phyloP scores from a whole-genome alignment of 2,797 vertebrate genomes.

The Hafferia zeledoni region DNA sequence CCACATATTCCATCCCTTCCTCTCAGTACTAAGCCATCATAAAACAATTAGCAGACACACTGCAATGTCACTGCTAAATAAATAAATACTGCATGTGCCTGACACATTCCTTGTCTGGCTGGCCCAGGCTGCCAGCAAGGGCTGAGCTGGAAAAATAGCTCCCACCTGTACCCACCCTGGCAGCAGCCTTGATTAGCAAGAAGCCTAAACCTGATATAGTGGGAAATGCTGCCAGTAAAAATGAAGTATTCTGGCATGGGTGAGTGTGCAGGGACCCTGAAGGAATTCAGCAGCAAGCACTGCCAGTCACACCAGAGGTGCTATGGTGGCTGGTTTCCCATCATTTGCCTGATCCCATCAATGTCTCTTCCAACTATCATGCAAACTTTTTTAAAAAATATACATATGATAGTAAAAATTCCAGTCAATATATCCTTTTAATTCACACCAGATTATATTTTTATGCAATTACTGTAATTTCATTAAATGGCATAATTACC shows the following conservation, averaged over 20 bases:
- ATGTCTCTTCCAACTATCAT: neutral
- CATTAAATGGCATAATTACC: conserved; percentile 80
- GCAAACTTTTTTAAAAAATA: neutral
- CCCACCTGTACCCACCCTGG: conserved; percentile 40
- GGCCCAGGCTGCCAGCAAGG: neutral
- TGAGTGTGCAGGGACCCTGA: conserved; percentile 35
- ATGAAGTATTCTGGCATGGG: conserved; percentile 21
- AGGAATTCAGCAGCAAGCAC: neutral
- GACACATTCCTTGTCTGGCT: neutral
- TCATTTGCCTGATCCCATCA: neutral
- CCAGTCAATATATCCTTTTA: conserved; percentile 68
- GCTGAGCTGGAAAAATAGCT: conserved; percentile 6
- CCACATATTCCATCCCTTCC: neutral
- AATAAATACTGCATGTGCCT: neutral
- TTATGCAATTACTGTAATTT: conserved; percentile 81
- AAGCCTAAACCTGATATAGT: conserved; percentile 2
- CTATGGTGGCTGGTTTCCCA: neutral
- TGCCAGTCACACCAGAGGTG: neutral
- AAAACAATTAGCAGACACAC: neutral
- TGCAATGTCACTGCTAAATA: neutral
- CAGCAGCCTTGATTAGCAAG: conserved; percentile 31
- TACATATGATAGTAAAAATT: conserved; percentile 9
- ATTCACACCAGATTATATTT: conserved; percentile 70
- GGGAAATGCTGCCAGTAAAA: conserved; percentile 25
- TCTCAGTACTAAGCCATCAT: neutral